Percentiles rank a stretch among this genome's conserved stretches.
Conservation (phyloP, 2,797 vertebrate genomes). For the Diplodus puntazzo region DNA sequence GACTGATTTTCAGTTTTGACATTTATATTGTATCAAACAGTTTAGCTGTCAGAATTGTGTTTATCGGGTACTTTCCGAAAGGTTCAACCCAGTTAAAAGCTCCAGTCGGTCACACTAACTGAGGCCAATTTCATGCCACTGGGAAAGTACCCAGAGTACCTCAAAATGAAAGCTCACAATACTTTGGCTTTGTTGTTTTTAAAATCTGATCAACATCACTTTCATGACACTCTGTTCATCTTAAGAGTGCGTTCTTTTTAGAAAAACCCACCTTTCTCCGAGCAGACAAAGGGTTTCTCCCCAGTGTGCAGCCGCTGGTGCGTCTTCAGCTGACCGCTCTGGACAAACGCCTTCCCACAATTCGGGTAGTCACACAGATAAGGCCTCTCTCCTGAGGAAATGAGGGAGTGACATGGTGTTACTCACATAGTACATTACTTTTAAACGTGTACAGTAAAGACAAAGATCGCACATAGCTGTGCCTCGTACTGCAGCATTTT, state of each 20-base stretch:
- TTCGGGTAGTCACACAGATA: constrained; percentile 98
- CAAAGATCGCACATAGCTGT: background rate
- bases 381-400: constrained; percentile 92
- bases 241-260: background rate
- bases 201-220: no score
- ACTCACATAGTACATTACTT: background rate
- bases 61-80: constrained; percentile 66
- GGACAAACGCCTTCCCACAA: constrained; percentile 97
- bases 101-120: background rate
- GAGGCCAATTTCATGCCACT: background rate
- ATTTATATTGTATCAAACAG: background rate
- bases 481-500: background rate
- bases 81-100: background rate
- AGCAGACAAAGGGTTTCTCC: constrained; percentile 98
- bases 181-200: background rate
- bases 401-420: background rate
- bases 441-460: background rate
- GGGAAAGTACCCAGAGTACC: constrained; percentile 60
- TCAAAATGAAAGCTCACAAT: background rate
- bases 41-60: background rate
- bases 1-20: background rate
- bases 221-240: background rate
- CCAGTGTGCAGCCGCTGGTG: constrained; percentile 98
- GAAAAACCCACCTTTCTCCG: constrained; percentile 91
- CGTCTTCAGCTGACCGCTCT: constrained; percentile 99